phyloP scores from a whole-genome alignment of 2,888 invertebrate species.

The Exephanes ischioxanthus region DNA sequence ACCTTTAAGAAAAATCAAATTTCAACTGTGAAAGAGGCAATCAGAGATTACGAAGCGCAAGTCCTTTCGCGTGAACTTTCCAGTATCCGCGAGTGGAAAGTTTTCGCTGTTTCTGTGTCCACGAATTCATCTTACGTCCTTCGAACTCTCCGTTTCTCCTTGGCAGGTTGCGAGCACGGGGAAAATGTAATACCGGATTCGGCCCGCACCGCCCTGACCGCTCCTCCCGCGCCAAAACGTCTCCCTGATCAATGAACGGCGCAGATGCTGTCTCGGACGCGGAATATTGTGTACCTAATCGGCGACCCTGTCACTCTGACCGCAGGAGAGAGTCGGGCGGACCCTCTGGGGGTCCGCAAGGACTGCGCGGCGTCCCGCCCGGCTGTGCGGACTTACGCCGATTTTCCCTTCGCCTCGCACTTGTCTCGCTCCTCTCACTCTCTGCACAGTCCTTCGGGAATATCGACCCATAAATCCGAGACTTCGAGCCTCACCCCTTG shows the following conservation, averaged over 20 bases:
- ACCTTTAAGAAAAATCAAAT: not conserved
- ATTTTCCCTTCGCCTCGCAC: slow-evolving; percentile 61
- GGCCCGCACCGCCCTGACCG: slow-evolving; percentile 7
- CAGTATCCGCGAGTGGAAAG: not conserved
- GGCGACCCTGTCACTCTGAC: slow-evolving; percentile 84
- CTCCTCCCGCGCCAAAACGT: slow-evolving; percentile 20
- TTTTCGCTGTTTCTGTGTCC: not conserved
- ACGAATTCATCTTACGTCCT: slow-evolving; percentile 44
- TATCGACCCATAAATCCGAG: slow-evolving; percentile 84
- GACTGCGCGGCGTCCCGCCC: slow-evolving; percentile 41
- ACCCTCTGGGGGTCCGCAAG: slow-evolving; percentile 57
- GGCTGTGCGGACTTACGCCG: slow-evolving; percentile 45
- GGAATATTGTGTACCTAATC: slow-evolving; percentile 84
- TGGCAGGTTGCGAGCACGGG: slow-evolving; percentile 3
- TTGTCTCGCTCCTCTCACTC: slow-evolving; percentile 29
- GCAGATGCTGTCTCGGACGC: slow-evolving; percentile 83
- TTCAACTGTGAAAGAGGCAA: not conserved
- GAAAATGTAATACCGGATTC: slow-evolving; percentile 33
- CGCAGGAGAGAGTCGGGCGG: slow-evolving; percentile 72
- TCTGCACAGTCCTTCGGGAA: slow-evolving; percentile 75
- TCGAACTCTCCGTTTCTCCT: slow-evolving; percentile 20
- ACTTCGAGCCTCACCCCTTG: slow-evolving; percentile 78
- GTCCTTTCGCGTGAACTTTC: not conserved
- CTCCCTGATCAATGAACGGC: slow-evolving; percentile 83
- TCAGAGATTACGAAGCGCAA: not conserved